phyloP scores from a whole-genome alignment of 1,140 invertebrate genomes.

The Lordiphosa stackelbergi region DNA sequence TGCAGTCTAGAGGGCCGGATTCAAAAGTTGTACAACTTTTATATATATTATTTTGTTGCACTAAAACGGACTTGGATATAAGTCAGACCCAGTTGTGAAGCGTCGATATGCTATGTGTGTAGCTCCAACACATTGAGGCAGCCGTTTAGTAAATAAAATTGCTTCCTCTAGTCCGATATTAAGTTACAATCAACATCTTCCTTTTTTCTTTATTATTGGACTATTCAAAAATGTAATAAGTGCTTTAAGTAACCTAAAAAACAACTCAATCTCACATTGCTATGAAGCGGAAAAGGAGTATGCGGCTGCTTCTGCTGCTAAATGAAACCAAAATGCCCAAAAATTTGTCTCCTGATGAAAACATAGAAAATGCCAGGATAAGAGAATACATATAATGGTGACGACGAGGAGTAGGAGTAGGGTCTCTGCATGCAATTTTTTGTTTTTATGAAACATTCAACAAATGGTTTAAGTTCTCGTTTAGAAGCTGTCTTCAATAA shows the following conservation, averaged over 20 bases:
- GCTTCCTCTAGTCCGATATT: no score
- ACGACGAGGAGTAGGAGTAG: slow-evolving; percentile 15
- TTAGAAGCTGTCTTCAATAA: slow-evolving; percentile 55
- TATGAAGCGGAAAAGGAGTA: slow-evolving; percentile 35
- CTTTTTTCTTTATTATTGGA: slow-evolving; percentile 64
- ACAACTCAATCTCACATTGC: slow-evolving; percentile 23
- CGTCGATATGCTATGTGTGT: no score
- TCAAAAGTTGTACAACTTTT: no score
- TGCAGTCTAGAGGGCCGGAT: no score
- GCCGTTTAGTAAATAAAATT: no score
- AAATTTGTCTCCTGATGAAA: slow-evolving; percentile 12
- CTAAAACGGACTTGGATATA: no score
- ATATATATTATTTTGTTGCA: no score
- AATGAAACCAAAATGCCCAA: slow-evolving; percentile 29
- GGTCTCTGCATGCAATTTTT: slow-evolving; percentile 33
- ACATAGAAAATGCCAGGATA: slow-evolving; percentile 30
- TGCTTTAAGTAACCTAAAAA: slow-evolving; percentile 49
- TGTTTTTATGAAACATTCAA: slow-evolving; percentile 49
- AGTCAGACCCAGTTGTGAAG: no score
- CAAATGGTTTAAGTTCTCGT: slow-evolving; percentile 39
- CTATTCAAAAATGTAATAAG: slow-evolving; percentile 70
- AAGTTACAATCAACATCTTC: slow-evolving; percentile 49
- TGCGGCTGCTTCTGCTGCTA: slow-evolving; percentile 5
- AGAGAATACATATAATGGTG: slow-evolving; percentile 18
- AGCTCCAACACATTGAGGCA: no score